Conservation (phyloP, 2,797 vertebrate genomes). For the Xenentodon cancila region DNA sequence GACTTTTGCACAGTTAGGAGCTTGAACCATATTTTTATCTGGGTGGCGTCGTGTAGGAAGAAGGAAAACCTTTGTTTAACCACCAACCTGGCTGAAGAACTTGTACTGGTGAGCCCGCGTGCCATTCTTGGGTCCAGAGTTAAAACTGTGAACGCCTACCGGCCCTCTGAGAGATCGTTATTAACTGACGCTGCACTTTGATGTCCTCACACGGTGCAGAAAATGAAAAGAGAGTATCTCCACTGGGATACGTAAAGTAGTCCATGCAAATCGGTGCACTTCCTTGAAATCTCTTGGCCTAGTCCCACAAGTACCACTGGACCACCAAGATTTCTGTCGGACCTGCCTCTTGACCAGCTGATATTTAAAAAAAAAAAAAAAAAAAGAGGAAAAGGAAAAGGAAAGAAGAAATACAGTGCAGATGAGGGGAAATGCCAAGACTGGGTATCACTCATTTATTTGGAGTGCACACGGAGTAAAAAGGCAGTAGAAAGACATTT, state of each 20-base stretch:
- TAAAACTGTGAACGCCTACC: conserved; percentile 35
- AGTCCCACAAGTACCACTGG: conserved; percentile 35
- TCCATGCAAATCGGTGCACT: conserved; percentile 59
- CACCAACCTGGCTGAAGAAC: conserved; percentile 18
- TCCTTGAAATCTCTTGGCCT: conserved; percentile 43
- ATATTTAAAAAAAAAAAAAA: conserved; percentile 3
- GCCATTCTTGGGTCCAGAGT: conserved; percentile 38
- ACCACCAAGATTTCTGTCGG: conserved; percentile 37
- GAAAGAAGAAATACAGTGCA: background rate
- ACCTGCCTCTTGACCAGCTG: conserved; percentile 5
- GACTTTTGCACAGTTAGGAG: background rate
- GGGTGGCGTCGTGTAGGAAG: conserved; percentile 21
- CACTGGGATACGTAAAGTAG: conserved; percentile 64
- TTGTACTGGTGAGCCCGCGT: conserved; percentile 46
- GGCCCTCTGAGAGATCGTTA: conserved; percentile 51
- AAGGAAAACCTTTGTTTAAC: conserved; percentile 40
- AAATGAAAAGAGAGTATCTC: conserved; percentile 63
- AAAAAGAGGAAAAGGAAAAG: background rate
- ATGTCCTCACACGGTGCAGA: conserved; percentile 19
- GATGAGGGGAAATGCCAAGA: conserved; percentile 21
- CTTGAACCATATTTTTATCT: conserved; percentile 18
- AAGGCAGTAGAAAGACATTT: background rate
- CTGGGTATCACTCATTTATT: background rate
- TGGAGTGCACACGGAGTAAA: background rate
- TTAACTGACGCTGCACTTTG: conserved; percentile 42